phyloP scores from a whole-genome alignment of 2,888 invertebrate species.

The Eremobia ochroleuca region DNA sequence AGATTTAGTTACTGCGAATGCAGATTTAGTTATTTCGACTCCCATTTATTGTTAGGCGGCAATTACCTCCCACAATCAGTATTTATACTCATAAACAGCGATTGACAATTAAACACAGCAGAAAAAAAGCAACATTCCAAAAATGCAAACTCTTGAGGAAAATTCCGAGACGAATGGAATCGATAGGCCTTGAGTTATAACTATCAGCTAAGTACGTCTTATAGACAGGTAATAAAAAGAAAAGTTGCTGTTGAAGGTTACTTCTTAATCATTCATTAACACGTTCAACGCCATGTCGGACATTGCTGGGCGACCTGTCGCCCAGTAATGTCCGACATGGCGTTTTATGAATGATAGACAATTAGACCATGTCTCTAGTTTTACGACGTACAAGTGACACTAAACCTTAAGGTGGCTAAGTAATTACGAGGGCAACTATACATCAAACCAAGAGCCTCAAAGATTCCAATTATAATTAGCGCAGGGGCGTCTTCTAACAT shows the following conservation, averaged over 20 bases:
- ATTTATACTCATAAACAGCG: neutral
- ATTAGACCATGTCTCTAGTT: neutral
- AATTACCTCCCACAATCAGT: neutral
- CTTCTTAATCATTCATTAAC: neutral
- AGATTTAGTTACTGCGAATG: neutral
- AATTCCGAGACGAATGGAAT: constrained; percentile 40
- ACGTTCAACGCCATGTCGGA: too few relatives aligned
- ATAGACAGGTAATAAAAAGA: constrained; percentile 6
- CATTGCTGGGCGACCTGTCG: too few relatives aligned
- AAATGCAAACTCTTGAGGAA: constrained; percentile 45
- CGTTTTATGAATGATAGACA: too few relatives aligned
- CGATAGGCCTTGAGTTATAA: constrained; percentile 49
- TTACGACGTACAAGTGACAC: neutral
- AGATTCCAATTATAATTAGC: neutral
- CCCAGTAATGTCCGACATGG: too few relatives aligned
- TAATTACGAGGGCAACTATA: neutral
- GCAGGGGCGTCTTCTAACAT: constrained; percentile 4
- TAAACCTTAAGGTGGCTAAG: neutral
- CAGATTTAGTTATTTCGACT: neutral
- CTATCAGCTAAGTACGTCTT: constrained; percentile 14
- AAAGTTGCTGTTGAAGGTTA: constrained; percentile 31
- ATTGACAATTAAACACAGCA: neutral
- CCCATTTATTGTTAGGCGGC: too few relatives aligned
- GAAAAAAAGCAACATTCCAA: neutral
- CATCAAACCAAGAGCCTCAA: neutral